These are phyloP conservation scores for Drosophila prostipennis DNA, from an alignment of 2,888 invertebrate genomes.

Conservation along the genomic window DNA sequence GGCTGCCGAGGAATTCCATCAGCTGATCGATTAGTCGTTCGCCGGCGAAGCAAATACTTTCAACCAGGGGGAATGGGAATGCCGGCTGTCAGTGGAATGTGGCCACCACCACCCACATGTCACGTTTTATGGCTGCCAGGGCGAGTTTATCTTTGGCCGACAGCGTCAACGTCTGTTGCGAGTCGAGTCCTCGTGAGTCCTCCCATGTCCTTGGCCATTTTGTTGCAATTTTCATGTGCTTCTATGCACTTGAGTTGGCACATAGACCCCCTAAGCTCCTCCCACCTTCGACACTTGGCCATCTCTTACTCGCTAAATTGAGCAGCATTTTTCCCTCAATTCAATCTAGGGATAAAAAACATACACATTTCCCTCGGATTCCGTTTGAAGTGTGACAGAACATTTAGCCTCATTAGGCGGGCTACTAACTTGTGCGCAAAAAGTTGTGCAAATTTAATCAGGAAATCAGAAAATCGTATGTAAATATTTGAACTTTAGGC, in stretches of 20 bases:
- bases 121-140: conserved; percentile 70
- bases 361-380: neutral
- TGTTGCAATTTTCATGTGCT: conserved; percentile 69
- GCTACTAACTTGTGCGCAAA: conserved; percentile 16
- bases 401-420: conserved; percentile 57
- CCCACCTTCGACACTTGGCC: conserved; percentile 13
- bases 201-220: conserved; percentile 62
- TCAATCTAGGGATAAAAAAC: neutral
- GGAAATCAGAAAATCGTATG: conserved; percentile 37
- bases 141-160: conserved; percentile 68
- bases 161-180: conserved; percentile 61
- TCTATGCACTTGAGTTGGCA: conserved; percentile 49
- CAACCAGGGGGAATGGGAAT: conserved; percentile 18
- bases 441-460: conserved; percentile 45
- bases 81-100: conserved; percentile 22
- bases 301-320: conserved; percentile 50
- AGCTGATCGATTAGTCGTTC: conserved; percentile 71
- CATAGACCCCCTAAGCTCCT: neutral
- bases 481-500: conserved; percentile 51
- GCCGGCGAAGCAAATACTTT: conserved; percentile 63
- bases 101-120: conserved; percentile 12
- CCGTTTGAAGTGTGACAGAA: conserved; percentile 27
- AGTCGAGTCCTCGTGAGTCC: conserved; percentile 36
- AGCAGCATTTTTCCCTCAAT: conserved; percentile 42
- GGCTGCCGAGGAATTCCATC: conserved; percentile 47